Conservation (phyloP, 2,113 vertebrate species). For the Alexandromys fortis region DNA sequence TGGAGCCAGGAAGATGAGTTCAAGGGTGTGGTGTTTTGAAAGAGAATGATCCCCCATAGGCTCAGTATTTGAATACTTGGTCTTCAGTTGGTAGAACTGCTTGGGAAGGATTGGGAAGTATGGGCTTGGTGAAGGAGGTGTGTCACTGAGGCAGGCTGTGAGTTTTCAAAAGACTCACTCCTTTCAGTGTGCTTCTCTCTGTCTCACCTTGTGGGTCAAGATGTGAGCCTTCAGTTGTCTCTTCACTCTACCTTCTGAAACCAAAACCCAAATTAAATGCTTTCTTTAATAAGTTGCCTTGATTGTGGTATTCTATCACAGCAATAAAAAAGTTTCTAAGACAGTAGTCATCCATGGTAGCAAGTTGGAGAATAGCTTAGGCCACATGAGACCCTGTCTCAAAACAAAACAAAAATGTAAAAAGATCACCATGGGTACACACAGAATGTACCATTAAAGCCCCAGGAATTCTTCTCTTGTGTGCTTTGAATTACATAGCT, state of each 20-base stretch:
- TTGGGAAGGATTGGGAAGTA: neutral
- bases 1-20: neutral
- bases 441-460: neutral
- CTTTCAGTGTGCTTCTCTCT: neutral
- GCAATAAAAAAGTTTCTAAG: neutral
- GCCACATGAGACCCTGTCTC: neutral
- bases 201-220: neutral
- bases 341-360: neutral
- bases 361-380: neutral
- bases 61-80: neutral
- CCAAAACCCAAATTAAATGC: neutral
- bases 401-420: neutral
- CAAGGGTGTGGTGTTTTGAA: neutral
- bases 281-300: neutral
- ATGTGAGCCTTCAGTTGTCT: neutral
- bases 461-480: neutral
- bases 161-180: neutral
- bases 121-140: neutral
- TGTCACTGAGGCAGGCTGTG: neutral
- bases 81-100: no score
- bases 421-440: neutral
- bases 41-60: neutral
- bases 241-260: neutral
- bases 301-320: neutral
- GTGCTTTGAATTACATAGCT: neutral